phyloP scores from a whole-genome alignment of 2,888 invertebrate species.

The Pyrocoelia pectoralis region DNA sequence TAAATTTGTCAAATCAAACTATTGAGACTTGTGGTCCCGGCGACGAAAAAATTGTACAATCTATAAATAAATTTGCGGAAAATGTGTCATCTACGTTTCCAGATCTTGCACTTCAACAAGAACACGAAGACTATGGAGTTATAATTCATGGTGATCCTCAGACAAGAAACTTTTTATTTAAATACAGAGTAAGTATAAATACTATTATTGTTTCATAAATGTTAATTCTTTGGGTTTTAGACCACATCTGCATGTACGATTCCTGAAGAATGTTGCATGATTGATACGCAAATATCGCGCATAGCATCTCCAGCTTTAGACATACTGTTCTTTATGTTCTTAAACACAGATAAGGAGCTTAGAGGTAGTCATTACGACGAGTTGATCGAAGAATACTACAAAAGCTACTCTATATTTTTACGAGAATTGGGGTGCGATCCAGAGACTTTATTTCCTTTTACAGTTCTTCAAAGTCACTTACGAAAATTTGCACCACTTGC shows the following conservation, averaged over 20 bases:
- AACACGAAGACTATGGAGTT: not conserved
- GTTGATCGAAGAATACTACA: conserved; percentile 48
- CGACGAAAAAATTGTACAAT: not conserved
- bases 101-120: not conserved
- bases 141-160: not conserved
- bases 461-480: conserved; percentile 46
- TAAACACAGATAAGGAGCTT: conserved; percentile 45
- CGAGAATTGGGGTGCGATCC: conserved; percentile 45
- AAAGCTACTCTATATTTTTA: conserved; percentile 43
- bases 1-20: not conserved
- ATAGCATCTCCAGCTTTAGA: conserved; percentile 47
- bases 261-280: conserved; percentile 27
- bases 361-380: conserved; percentile 46
- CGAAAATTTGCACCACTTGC: conserved; percentile 12
- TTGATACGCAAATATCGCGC: conserved; percentile 42
- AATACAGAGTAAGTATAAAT: not conserved
- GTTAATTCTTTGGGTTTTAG: not conserved
- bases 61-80: not conserved
- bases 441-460: conserved; percentile 45
- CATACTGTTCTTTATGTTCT: conserved; percentile 49
- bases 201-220: not conserved
- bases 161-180: not conserved
- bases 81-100: not conserved
- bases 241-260: not conserved
- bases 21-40: not conserved